Base-by-base conservation (phyloP, 2,888 invertebrate species). In the Catocala nupta region DNA sequence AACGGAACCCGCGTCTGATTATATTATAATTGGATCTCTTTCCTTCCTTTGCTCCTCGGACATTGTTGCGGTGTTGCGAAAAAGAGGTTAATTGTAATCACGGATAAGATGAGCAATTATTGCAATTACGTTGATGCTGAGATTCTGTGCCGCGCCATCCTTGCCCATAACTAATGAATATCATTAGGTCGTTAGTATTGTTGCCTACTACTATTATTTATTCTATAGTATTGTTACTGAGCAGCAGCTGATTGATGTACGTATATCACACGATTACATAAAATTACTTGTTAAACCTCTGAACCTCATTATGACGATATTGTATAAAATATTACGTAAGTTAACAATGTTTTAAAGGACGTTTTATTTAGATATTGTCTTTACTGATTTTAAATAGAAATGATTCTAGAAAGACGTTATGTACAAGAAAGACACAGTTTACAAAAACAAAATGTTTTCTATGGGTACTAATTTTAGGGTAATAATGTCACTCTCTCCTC, bases 141-240 rank as follows among this genome's bases (percentile, higher is more conserved):
- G 66, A 72, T 77, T 79, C 66, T 77, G 63, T 75, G 75, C 59
- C 71, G 59, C 62, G 62, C 55, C 52, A 76, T 77, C 71, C 72
- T 78, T 75, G 77, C 66, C 71, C 60, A 68, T 79, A 68, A 61
- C 50, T 77, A 58, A 61, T 73, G 66, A 73, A 68, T 73, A 71
- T 71, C 70, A 70, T 76, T 77, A 71, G 64, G 16, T 47, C 16
- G 8, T 47, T 47, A 47, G 47, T 16, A 52, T 53, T 63, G 43
- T 48, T 54, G 39, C 11, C 58, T 45, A 34, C 34, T 48, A 25
- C 33, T 33, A 25, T 44, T 49, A 49, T 49, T 49, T 49, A 25
- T 33, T 33, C 10, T 49, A 7, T 49, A 10, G 33, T 58, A 77
- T 72, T 74, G 68, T 73, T 67, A 67, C 25, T 50, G 47, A 53